Conservation (phyloP, 2,888 invertebrate genomes). For the Cyclophora punctaria region DNA sequence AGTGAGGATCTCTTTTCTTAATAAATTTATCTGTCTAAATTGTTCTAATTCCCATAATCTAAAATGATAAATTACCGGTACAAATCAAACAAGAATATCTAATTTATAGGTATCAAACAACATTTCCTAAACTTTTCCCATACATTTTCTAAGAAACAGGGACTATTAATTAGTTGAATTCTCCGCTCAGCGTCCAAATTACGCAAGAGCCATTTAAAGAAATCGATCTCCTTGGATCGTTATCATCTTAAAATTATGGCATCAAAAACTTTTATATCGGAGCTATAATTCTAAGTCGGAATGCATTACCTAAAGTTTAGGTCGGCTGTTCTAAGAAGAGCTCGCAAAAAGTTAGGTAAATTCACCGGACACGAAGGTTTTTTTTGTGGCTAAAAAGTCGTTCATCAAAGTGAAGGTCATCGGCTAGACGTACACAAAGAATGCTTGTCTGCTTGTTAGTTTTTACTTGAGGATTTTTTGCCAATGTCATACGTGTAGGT, state of each 20-base stretch:
- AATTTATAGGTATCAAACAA: too few relatives aligned
- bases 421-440: constrained; percentile 69
- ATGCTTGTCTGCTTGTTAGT: constrained; percentile 60
- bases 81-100: too few relatives aligned
- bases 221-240: constrained; percentile 38
- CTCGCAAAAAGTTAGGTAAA: constrained; percentile 69
- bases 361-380: constrained; percentile 64
- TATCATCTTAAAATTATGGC: constrained; percentile 65
- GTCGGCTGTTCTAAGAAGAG: constrained; percentile 56
- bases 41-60: too few relatives aligned
- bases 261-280: constrained; percentile 49
- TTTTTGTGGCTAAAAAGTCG: constrained; percentile 59
- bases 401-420: constrained; percentile 66
- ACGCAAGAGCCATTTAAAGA: constrained; percentile 27
- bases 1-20: too few relatives aligned
- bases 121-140: constrained; percentile 2
- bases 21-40: too few relatives aligned
- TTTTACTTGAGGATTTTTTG: constrained; percentile 59
- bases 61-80: too few relatives aligned
- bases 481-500: constrained; percentile 66
- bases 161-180: constrained; percentile 39
- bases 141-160: constrained; percentile 32
- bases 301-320: constrained; percentile 57
- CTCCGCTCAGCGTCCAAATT: constrained; percentile 27
- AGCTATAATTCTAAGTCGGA: constrained; percentile 38